Evolutionary conservation across 2,113 vertebrate genomes (phyloP).

Genomic region (Polypterus bichir): DNA sequence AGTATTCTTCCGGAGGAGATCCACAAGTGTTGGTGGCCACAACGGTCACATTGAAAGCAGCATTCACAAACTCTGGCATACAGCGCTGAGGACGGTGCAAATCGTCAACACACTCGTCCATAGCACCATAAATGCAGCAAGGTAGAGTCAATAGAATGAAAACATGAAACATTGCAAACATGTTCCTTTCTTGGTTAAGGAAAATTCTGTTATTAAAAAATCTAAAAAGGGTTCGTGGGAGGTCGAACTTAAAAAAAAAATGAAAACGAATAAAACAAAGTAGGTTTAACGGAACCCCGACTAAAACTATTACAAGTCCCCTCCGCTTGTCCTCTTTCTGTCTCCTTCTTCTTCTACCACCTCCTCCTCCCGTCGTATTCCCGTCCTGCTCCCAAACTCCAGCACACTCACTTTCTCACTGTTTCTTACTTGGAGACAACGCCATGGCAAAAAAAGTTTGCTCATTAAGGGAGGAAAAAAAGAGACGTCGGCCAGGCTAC

Average conservation of each 20-base stretch:
- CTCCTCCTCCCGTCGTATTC: slow-evolving; percentile 6
- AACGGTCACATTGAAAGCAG: slow-evolving; percentile 88
- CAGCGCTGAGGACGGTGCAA: slow-evolving; percentile 67
- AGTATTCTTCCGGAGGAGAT: slow-evolving; percentile 87
- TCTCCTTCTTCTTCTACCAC: slow-evolving; percentile 1
- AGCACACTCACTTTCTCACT: slow-evolving; percentile 29
- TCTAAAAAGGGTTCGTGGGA: slow-evolving; percentile 16
- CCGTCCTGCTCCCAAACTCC: slow-evolving; percentile 19
- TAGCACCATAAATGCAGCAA: slow-evolving; percentile 47
- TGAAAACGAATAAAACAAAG: slow-evolving; percentile 18
- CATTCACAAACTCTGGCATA: slow-evolving; percentile 97
- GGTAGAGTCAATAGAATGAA: slow-evolving; percentile 24
- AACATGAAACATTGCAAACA: slow-evolving; percentile 25
- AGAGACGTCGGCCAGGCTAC: slow-evolving; percentile 36
- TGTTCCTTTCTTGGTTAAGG: slow-evolving; percentile 14
- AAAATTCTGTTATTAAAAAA: neutral
- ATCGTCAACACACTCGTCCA: slow-evolving; percentile 79
- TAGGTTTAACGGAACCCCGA: neutral
- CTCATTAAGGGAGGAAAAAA: slow-evolving; percentile 8
- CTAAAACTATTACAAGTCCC: neutral
- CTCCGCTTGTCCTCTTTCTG: slow-evolving; percentile 1
- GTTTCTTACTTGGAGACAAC: slow-evolving; percentile 30
- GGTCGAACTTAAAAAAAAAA: slow-evolving; percentile 17
- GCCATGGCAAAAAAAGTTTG: slow-evolving; percentile 34
- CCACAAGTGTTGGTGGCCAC: slow-evolving; percentile 92